Evolutionary conservation across 1,140 invertebrate genomes (phyloP).

Genomic region (Aphidius ervi): DNA sequence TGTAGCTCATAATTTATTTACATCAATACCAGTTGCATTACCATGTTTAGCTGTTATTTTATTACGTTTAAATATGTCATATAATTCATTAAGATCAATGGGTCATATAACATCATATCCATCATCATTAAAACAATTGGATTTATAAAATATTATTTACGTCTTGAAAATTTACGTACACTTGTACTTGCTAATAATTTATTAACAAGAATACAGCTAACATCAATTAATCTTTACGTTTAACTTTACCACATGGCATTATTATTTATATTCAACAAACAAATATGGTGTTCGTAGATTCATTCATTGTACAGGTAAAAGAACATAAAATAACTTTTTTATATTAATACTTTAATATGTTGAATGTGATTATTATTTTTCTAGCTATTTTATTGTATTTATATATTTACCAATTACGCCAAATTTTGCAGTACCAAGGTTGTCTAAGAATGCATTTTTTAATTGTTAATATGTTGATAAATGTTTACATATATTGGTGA

Average conservation of each 20-base stretch:
- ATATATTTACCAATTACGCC: too few species aligned
- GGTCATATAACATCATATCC: slow-evolving; percentile 89
- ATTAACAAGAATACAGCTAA: slow-evolving; percentile 71
- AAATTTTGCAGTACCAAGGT: too few species aligned
- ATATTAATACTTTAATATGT: too few species aligned
- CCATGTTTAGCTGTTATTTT: slow-evolving; percentile 84
- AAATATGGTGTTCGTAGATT: too few species aligned
- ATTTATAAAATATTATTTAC: slow-evolving; percentile 85
- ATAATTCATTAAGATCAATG: slow-evolving; percentile 82
- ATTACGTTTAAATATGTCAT: slow-evolving; percentile 83
- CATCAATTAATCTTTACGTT: slow-evolving; percentile 67
- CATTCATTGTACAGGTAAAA: too few species aligned
- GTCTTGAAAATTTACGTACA: slow-evolving; percentile 76
- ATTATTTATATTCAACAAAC: neutral
- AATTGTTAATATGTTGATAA: neutral
- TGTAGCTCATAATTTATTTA: slow-evolving; percentile 87
- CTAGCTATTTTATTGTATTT: too few species aligned
- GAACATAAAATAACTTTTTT: too few species aligned
- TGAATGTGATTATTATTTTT: too few species aligned
- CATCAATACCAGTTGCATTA: slow-evolving; percentile 77
- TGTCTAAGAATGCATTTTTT: too few species aligned
- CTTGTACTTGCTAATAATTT: slow-evolving; percentile 83
- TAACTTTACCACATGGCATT: slow-evolving; percentile 48
- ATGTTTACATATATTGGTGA: too few species aligned
- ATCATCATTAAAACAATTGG: slow-evolving; percentile 80